Conservation (phyloP, 2,888 invertebrate species). For the Eilema griseolum region DNA sequence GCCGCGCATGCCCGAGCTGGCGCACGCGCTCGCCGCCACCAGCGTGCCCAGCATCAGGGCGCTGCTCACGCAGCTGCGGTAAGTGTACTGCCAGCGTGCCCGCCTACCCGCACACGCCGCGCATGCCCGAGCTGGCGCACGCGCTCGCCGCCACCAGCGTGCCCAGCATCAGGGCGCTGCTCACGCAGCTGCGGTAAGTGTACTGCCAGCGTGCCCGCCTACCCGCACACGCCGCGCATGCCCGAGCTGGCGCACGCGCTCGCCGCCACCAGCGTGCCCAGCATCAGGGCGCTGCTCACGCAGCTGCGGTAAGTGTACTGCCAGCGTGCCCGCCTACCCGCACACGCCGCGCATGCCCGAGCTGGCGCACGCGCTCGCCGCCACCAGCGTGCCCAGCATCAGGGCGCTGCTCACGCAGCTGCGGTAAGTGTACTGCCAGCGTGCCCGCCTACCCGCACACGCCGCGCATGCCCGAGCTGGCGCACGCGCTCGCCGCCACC, state of each 20-base stretch:
- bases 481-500: conserved; percentile 88
- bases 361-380: conserved; percentile 91
- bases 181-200: conserved; percentile 84
- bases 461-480: conserved; percentile 93
- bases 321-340: conserved; percentile 53
- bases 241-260: conserved; percentile 94
- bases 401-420: conserved; percentile 77
- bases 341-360: conserved; percentile 92
- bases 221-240: conserved; percentile 91
- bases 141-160: conserved; percentile 85
- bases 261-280: conserved; percentile 64
- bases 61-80: conserved; percentile 85
- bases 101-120: conserved; percentile 92
- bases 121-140: conserved; percentile 93
- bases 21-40: conserved; percentile 88
- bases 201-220: conserved; percentile 90
- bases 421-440: conserved; percentile 71
- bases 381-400: conserved; percentile 65
- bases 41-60: conserved; percentile 65
- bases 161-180: conserved; percentile 66
- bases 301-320: conserved; percentile 79
- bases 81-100: conserved; percentile 86
- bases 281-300: conserved; percentile 73
- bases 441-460: conserved; percentile 75
- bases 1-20: conserved; percentile 93